Evolutionary conservation across 2,797 vertebrate species (phyloP), one percentile per base, ranked within the genome.

Genomic region (Cirrhinus mrigala): DNA sequence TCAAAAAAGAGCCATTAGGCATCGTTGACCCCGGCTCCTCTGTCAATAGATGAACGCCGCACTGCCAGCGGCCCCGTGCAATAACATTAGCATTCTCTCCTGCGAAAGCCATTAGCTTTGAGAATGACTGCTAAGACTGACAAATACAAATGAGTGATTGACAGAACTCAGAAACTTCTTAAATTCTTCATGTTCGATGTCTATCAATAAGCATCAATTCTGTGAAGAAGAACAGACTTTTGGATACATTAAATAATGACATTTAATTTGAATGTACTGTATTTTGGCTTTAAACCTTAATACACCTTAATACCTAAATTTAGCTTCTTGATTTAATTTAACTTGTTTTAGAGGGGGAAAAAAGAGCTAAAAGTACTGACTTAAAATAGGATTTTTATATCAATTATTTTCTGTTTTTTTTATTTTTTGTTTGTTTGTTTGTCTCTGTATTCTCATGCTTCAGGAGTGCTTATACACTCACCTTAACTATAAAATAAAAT

Each of bases 1-100:
- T 64, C 22, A 80, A 54, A 86, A 85, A 33, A 14, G 79, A 86
- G 82, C 70, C 84, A 83, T 77, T 79, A 85, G 79, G 74, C 83
- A 83, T 66, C 16, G 60, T 85, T 90, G 85, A 89, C 71, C 82
- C 71, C 18, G 18, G 37, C 27, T 84, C 82, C 22, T 52, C 24
- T 58, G 74, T 84, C 86, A 88, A 82, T 76, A 84, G 54, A 83
- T 24, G 44, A 74, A 80, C 62, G 54, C 12, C 44, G 37, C 22
- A 40, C 52, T 85, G 68, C 82, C 71, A 62, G 64, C 75, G 11
- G 11, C 15, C 11, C 16, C 44, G 22, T 1, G 15, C 29, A 64
- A 71, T 69, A 69, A 16, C 73, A 88, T 84, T 75, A 86, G 54
- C 85, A 78, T 22, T 18, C 78, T 54, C 73, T 52, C 37, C 75